These are phyloP conservation scores for Tachycineta bicolor DNA, from an alignment of 2,113 vertebrate species.

Conservation along the genomic window DNA sequence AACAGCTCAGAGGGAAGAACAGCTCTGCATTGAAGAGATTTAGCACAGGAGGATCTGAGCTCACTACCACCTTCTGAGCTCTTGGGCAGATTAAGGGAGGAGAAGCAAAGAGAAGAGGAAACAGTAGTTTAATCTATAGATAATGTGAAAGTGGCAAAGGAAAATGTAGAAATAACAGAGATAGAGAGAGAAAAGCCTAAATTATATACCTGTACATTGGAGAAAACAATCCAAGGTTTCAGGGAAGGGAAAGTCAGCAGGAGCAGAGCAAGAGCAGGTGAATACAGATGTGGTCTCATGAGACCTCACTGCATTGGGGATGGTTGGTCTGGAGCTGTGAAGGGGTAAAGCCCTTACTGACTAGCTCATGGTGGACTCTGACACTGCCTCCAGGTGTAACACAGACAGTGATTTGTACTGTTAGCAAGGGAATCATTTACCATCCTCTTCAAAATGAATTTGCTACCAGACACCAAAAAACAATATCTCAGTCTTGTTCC, in stretches of 20 bases:
- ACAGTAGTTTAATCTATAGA: background rate
- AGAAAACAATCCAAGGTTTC: background rate
- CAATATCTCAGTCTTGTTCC: background rate
- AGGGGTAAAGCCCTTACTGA: background rate
- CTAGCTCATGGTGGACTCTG: background rate
- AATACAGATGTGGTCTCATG: background rate
- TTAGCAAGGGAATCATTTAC: background rate
- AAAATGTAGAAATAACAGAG: background rate
- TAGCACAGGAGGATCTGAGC: background rate
- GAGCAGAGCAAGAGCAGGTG: background rate
- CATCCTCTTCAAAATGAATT: background rate
- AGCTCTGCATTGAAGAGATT: background rate
- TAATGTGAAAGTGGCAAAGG: background rate
- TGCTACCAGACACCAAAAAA: background rate
- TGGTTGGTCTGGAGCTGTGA: background rate
- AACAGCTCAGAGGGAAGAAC: background rate
- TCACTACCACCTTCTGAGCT: background rate
- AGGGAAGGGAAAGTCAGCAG: background rate
- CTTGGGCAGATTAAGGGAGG: background rate
- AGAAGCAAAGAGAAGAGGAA: background rate
- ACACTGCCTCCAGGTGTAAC: background rate
- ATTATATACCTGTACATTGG: background rate
- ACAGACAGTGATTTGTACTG: background rate
- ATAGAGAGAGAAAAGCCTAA: background rate
- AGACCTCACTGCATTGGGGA: fast-evolving